Evolutionary conservation across 37 sponge, comb jelly and placozoan genomes (phyloP), one percentile per base, ranked within the genome.

Genomic region (Mnemiopsis leidyi): DNA sequence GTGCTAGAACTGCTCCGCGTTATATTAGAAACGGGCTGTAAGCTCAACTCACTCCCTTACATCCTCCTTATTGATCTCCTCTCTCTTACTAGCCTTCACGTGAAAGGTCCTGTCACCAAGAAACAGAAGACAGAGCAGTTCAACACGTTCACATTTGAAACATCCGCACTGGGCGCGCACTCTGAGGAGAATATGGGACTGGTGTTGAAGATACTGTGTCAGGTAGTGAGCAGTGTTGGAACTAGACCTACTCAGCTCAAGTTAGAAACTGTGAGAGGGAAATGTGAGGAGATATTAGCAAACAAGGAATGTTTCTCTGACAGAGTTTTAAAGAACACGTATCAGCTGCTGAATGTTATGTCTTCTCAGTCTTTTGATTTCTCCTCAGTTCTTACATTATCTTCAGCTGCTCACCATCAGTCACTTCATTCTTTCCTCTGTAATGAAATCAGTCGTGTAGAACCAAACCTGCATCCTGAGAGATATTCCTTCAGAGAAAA

Each of bases 81-180:
- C n/a, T 85, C 90, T 38, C 25, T 85, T 0, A 38, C 37, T 0
- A 38, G 30, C 21, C 61, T 85, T 5, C 79, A 77, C 16, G 33
- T 34, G 18, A 77, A 40, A 25, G 90, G 90, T 28, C 90, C 40
- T 38, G 90, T 85, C 5, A 85, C 61, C 35, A 85, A 85, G 35
- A 85, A 85, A 39, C 90, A 85, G 36, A 85, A 40, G 26, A 85
- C 90, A 23, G 90, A 85, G 48, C 90, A 85, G 48, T 85, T 85
- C 61, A 85, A 33, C 61, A 85, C 90, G 9, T 40, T 85, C 24
- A 85, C 90, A 40, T 85, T 85, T 39, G 90, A 85, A 25, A 40
- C 40, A 23, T 85, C 90, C 29, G 39, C 90, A 23, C 48, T 85
- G 0, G 90, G 90, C 0, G 37, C 40, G 24, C 90, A 85, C 35